phyloP scores from a whole-genome alignment of 2,113 vertebrate genomes.

The Dromas ardeola region DNA sequence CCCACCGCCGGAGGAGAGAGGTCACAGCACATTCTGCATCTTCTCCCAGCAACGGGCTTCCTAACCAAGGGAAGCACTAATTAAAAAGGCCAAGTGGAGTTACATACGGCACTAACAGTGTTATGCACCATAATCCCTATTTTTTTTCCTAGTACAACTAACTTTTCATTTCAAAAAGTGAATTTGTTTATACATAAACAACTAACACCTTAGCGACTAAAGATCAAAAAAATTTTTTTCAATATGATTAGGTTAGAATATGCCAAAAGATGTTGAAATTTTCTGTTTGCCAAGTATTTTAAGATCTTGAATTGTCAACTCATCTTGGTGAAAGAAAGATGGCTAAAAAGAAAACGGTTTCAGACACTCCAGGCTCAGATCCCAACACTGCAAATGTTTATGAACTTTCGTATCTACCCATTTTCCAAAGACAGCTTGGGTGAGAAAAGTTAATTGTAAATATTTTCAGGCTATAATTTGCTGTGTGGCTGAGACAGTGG shows the following conservation, averaged over 20 bases:
- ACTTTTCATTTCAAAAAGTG: background rate
- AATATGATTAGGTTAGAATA: background rate
- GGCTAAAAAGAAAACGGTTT: background rate
- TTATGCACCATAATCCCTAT: background rate
- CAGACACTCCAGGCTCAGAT: background rate
- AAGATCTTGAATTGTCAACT: background rate
- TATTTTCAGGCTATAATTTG: background rate
- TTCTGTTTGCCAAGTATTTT: background rate
- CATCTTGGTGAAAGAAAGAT: background rate
- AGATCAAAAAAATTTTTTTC: background rate
- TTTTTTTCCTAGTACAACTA: background rate
- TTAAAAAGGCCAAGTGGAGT: background rate
- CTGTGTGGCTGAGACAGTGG: background rate
- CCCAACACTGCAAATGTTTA: background rate
- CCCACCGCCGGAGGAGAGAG: background rate
- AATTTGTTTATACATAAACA: background rate
- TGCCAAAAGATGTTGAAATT: background rate
- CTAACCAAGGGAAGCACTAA: background rate
- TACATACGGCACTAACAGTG: fast-evolving
- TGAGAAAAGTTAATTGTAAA: background rate
- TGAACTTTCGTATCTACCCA: background rate
- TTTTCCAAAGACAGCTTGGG: background rate
- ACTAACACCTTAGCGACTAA: background rate
- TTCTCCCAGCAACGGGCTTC: background rate
- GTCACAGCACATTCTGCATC: background rate